These are phyloP conservation scores for Tetramorium bicarinatum DNA, from an alignment of 2,888 invertebrate species.

Conservation along the genomic window DNA sequence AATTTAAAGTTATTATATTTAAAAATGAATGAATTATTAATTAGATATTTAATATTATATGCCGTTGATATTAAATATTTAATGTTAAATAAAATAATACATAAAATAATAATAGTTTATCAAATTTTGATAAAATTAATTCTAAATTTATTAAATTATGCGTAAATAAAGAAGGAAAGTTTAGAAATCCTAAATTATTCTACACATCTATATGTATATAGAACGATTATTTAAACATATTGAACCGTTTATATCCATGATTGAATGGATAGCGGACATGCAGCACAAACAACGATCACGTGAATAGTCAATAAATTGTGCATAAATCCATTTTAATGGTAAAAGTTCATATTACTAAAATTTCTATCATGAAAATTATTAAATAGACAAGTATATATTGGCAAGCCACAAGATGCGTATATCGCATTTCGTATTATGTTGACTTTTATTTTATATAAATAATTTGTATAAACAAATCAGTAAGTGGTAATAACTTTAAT, in stretches of 20 bases:
- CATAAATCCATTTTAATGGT: constrained; percentile 11
- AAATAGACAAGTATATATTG: neutral
- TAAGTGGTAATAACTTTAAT: neutral
- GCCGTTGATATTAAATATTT: neutral
- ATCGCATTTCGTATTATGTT: neutral
- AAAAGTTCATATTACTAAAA: neutral
- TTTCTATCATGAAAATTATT: neutral
- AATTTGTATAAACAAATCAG: constrained; percentile 1
- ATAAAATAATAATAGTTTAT: neutral
- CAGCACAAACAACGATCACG: neutral
- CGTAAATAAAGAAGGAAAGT: neutral
- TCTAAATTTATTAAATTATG: neutral
- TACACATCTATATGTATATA: neutral
- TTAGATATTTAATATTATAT: neutral
- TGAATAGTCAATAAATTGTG: constrained; percentile 4
- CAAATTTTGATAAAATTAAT: neutral
- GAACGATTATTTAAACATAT: neutral
- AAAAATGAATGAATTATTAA: neutral
- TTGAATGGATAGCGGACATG: neutral
- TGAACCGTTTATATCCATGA: constrained; percentile 7
- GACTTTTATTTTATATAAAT: neutral
- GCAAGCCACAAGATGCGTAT: neutral
- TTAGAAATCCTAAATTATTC: neutral
- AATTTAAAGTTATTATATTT: neutral
- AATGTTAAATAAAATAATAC: neutral